These are phyloP conservation scores for Datnioides undecimradiatus DNA, from an alignment of 2,113 vertebrate species.

Conservation along the genomic window DNA sequence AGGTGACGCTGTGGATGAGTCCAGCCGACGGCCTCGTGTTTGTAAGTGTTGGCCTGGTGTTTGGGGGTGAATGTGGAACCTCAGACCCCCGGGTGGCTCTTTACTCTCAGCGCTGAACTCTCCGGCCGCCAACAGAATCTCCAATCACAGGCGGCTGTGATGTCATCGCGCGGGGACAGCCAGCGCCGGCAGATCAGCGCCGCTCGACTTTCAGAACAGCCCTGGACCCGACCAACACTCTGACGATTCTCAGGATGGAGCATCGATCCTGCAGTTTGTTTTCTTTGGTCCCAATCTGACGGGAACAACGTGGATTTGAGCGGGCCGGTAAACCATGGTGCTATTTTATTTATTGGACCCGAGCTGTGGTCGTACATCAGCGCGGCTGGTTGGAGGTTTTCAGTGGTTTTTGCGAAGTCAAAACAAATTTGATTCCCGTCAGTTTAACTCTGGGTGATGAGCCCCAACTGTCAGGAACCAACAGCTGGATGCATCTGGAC, in stretches of 20 bases:
- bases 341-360: background rate
- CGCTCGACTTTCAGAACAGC: background rate
- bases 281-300: constrained; percentile 19
- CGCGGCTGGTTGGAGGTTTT: background rate
- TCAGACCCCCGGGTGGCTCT: constrained; percentile 24
- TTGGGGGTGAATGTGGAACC: constrained; percentile 5
- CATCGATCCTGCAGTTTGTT: constrained; percentile 20
- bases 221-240: constrained; percentile 22
- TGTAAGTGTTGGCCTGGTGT: constrained; percentile 11
- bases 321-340: constrained; percentile 27
- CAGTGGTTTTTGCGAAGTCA: constrained; percentile 3
- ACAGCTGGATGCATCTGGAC: background rate
- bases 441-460: background rate
- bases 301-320: too few relatives aligned
- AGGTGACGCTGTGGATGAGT: background rate
- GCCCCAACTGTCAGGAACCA: background rate
- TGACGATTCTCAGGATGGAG: background rate
- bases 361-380: background rate
- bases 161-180: background rate
- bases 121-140: constrained; percentile 7
- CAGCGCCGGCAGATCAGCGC: background rate
- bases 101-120: constrained; percentile 11
- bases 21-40: background rate
- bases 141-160: background rate
- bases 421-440: background rate